Evolutionary conservation across 2,888 invertebrate species (phyloP).

Genomic region (Ommatoiulus sabulosus): DNA sequence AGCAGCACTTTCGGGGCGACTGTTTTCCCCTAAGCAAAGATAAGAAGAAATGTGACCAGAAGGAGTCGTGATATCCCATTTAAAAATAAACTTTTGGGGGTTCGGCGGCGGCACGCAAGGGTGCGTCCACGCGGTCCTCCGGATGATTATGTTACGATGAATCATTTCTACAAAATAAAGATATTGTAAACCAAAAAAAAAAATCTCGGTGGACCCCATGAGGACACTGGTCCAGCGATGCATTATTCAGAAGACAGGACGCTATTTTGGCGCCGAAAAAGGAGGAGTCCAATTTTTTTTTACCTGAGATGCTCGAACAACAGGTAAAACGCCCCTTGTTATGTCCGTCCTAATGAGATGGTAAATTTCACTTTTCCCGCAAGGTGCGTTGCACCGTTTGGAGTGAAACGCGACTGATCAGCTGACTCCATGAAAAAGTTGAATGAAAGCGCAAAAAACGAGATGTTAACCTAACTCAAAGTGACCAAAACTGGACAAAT

Average conservation of each 20-base stretch:
- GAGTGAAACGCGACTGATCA: too few relatives aligned
- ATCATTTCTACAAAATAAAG: too few relatives aligned
- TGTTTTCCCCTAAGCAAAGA: background rate
- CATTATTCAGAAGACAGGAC: background rate
- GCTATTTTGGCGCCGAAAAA: background rate
- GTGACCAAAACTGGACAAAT: too few relatives aligned
- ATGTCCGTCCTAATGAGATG: background rate
- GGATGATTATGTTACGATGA: too few relatives aligned
- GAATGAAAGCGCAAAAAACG: too few relatives aligned
- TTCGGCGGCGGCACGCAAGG: slow-evolving; percentile 10
- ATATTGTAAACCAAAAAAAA: too few relatives aligned
- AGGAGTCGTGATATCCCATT: background rate
- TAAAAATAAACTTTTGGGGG: slow-evolving; percentile 4
- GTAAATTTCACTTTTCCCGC: background rate
- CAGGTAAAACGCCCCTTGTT: background rate
- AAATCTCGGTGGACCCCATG: background rate
- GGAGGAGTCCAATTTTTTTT: background rate
- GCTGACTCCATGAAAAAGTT: too few relatives aligned
- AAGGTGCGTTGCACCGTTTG: background rate
- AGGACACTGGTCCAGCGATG: too few relatives aligned
- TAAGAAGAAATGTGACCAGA: background rate
- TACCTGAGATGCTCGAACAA: background rate
- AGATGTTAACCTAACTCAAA: too few relatives aligned
- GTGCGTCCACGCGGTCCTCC: background rate
- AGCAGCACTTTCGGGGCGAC: background rate